Percentiles rank a stretch among this genome's conserved stretches.
Evolutionary conservation across 2,888 invertebrate genomes (phyloP).

Genomic region (Standfussiana lucernea): DNA sequence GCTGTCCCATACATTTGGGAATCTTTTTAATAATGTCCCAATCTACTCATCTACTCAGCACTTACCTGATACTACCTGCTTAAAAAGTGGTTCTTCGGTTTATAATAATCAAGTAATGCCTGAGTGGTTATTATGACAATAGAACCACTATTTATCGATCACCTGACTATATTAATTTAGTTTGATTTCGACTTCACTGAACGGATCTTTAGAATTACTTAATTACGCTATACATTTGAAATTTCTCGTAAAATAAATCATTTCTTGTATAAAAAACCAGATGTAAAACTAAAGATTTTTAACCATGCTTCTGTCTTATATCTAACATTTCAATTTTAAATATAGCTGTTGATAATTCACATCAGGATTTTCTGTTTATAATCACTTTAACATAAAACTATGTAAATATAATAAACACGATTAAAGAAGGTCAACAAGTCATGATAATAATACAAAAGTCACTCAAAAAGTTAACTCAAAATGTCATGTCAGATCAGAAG

Average conservation of each 20-base stretch:
- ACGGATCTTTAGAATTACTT: neutral
- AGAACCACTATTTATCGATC: neutral
- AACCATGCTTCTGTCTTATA: neutral
- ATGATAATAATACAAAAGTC: neutral
- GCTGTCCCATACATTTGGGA: neutral
- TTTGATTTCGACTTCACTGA: neutral
- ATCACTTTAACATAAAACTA: slow-evolving; percentile 3
- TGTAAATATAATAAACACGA: neutral
- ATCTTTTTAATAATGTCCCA: neutral
- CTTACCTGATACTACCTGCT: slow-evolving; percentile 12
- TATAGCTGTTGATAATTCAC: neutral
- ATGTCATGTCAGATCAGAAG: slow-evolving; percentile 10
- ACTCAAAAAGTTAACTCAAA: slow-evolving; percentile 12
- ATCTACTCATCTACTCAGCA: neutral
- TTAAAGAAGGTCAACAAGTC: neutral
- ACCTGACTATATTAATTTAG: slow-evolving; percentile 1
- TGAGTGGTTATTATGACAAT: neutral
- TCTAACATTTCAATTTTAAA: slow-evolving; percentile 6
- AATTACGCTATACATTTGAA: slow-evolving; percentile 13
- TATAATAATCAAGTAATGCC: neutral
- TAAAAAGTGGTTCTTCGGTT: neutral
- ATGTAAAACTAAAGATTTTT: slow-evolving; percentile 1
- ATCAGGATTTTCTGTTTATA: slow-evolving; percentile 5
- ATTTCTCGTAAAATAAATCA: slow-evolving; percentile 1
- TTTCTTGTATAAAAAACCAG: slow-evolving; percentile 6